phyloP scores from a whole-genome alignment of 53 echinoderm and acorn worm genomes.

The Echinometra lucunter region DNA sequence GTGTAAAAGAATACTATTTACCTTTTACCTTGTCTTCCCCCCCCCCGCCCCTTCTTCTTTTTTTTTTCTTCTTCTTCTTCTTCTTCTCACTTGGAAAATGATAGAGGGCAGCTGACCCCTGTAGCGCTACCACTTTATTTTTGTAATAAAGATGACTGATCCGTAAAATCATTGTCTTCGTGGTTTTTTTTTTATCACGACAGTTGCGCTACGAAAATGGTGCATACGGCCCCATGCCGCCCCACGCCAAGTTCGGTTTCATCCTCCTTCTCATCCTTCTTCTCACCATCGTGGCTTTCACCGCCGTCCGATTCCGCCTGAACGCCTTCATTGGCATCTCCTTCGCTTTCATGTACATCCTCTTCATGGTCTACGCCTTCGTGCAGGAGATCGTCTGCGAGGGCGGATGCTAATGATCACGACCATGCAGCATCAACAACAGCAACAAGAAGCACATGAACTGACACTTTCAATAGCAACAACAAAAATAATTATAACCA shows the following conservation, averaged over 20 bases:
- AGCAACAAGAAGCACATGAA: neutral
- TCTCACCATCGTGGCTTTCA: constrained; percentile 81
- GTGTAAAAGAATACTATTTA: too few relatives aligned
- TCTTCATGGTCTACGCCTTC: constrained; percentile 90
- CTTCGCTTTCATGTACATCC: constrained; percentile 87
- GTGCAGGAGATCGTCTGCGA: constrained; percentile 89
- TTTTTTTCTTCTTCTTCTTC: too few relatives aligned
- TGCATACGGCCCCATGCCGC: constrained; percentile 71
- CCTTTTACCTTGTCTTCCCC: too few relatives aligned
- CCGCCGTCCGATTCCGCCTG: constrained; percentile 89
- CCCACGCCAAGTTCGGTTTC: constrained; percentile 98
- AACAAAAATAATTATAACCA: neutral
- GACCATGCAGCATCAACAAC: neutral
- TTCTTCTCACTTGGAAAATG: too few relatives aligned
- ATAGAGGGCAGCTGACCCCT: too few relatives aligned
- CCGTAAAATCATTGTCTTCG: neutral
- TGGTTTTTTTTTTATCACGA: neutral
- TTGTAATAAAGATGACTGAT: neutral
- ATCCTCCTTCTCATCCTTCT: constrained; percentile 85
- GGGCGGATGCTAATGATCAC: constrained; percentile 80
- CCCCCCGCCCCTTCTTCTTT: too few relatives aligned
- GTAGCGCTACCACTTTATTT: too few relatives aligned
- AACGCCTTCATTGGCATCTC: constrained; percentile 82
- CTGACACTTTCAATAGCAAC: neutral
- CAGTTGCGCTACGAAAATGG: constrained; percentile 45